Evolutionary conservation across 2,797 vertebrate genomes (phyloP).

Genomic region (Smutsia gigantea): DNA sequence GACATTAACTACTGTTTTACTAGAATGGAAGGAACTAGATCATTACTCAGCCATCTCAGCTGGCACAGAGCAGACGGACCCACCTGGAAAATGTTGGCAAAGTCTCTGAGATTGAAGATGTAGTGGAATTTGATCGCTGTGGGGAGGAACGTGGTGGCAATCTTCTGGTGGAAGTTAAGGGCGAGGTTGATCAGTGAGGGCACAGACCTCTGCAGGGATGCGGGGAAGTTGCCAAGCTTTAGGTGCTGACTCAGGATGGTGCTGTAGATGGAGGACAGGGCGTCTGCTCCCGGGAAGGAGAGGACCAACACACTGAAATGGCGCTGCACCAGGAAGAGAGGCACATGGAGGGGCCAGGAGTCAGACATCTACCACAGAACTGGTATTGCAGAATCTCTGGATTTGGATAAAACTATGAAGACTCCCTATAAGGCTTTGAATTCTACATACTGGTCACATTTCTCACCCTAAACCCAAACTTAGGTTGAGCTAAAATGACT

Average conservation of each 20-base stretch:
- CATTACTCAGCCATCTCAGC: not conserved
- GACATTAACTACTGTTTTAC: not conserved
- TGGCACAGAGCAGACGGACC: not conserved
- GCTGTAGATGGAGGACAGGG: conserved; percentile 94
- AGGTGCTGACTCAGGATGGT: conserved; percentile 94
- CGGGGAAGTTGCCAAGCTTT: conserved; percentile 86
- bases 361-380: not conserved
- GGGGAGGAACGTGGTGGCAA: conserved; percentile 93
- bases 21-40: not conserved
- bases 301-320: conserved; percentile 96
- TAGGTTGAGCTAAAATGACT: not conserved
- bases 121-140: conserved; percentile 98
- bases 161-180: conserved; percentile 90
- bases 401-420: not conserved
- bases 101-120: conserved; percentile 95
- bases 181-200: conserved; percentile 90
- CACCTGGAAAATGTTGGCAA: conserved; percentile 98
- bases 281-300: conserved; percentile 92
- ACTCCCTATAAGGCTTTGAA: not conserved
- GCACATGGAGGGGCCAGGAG: not conserved
- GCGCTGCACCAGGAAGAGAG: conserved; percentile 86
- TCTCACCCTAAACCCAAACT: not conserved
- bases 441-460: not conserved
- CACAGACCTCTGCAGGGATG: conserved; percentile 88
- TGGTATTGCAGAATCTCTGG: not conserved